Evolutionary conservation across 2,888 invertebrate species (phyloP).

Genomic region (Philaethria dido): DNA sequence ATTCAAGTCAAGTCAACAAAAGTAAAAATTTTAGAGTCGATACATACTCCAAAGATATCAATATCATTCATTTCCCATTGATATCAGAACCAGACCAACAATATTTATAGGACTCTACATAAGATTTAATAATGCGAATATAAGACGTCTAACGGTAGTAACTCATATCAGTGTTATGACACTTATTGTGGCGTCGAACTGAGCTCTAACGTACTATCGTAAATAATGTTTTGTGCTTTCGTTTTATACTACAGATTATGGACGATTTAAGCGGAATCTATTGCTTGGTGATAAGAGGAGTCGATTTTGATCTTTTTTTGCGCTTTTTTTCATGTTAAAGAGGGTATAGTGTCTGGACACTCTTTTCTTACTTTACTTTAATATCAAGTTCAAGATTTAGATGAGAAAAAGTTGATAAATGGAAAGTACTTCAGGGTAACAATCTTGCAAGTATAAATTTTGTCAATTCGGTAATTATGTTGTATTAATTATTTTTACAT

Average conservation of each 20-base stretch:
- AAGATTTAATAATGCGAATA: slow-evolving; percentile 45
- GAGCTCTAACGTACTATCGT: slow-evolving; percentile 7
- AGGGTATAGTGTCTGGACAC: too few relatives aligned
- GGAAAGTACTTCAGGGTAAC: too few relatives aligned
- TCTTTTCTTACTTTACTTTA: too few relatives aligned
- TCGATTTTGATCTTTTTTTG: neutral
- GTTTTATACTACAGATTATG: slow-evolving; percentile 12
- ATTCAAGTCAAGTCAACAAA: too few relatives aligned
- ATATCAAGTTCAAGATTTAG: too few relatives aligned
- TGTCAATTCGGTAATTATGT: too few relatives aligned
- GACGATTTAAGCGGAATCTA: neutral
- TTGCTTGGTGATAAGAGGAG: neutral
- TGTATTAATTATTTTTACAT: too few relatives aligned
- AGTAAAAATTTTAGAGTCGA: too few relatives aligned
- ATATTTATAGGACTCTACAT: slow-evolving; percentile 36
- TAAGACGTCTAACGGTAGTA: slow-evolving; percentile 39
- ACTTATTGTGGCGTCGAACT: slow-evolving; percentile 43
- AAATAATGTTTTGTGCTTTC: slow-evolving; percentile 9
- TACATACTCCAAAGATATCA: neutral
- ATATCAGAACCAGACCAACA: slow-evolving; percentile 3
- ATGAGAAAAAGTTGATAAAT: too few relatives aligned
- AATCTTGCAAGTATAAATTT: too few relatives aligned
- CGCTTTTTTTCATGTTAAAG: neutral
- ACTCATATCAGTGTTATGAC: slow-evolving; percentile 46
- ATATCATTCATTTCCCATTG: slow-evolving; percentile 14